Percentiles rank a stretch among this genome's conserved stretches.
These are phyloP conservation scores for Cacoxenus indagator DNA, from an alignment of 2,888 invertebrate genomes.

Conservation along the genomic window DNA sequence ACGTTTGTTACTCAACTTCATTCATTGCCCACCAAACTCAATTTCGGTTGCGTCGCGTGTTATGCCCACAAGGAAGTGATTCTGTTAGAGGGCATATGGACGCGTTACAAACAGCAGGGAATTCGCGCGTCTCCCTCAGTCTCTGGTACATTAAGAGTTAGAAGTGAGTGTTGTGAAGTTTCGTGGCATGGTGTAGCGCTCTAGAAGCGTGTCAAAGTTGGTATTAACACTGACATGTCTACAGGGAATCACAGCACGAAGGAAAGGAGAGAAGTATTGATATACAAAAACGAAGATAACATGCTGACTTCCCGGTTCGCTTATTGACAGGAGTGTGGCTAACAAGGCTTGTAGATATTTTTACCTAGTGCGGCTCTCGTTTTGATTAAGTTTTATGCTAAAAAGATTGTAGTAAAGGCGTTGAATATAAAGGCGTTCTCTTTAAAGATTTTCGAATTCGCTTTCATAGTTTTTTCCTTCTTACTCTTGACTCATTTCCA, in stretches of 20 bases:
- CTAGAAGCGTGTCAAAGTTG: constrained; percentile 60
- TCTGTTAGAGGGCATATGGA: background rate
- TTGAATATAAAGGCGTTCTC: background rate
- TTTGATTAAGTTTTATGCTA: constrained; percentile 19
- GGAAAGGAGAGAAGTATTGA: background rate
- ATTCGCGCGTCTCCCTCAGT: background rate
- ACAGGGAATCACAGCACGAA: constrained; percentile 42
- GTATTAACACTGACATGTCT: constrained; percentile 65
- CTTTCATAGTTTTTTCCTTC: no score
- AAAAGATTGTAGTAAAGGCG: background rate
- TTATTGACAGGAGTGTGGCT: background rate
- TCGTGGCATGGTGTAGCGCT: background rate
- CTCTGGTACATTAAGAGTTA: background rate
- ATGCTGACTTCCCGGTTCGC: no score
- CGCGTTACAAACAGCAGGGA: background rate
- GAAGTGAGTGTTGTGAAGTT: background rate
- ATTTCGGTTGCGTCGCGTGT: background rate
- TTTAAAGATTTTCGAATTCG: background rate
- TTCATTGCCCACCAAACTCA: background rate
- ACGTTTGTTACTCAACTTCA: background rate
- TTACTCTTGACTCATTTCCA: no score
- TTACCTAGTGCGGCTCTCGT: background rate
- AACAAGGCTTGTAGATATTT: background rate
- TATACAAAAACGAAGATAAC: background rate
- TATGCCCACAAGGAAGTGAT: constrained; percentile 20